Conservation (phyloP, 2,888 invertebrate species). For the Noctua janthina region DNA sequence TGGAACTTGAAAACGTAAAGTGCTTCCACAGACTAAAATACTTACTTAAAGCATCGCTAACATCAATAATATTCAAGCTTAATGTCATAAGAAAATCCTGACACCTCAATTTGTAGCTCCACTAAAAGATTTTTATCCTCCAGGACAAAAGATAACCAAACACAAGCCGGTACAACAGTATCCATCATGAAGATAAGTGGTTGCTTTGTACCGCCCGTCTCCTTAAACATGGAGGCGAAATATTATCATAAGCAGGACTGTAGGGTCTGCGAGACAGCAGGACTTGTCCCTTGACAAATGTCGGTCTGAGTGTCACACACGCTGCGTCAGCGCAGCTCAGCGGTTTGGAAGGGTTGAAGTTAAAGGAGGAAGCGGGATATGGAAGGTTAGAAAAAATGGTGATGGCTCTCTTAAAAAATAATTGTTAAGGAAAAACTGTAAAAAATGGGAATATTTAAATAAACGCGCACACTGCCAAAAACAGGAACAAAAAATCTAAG, state of each 20-base stretch:
- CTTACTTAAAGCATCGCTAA: background rate
- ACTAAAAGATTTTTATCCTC: slow-evolving; percentile 43
- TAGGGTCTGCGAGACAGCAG: slow-evolving; percentile 20
- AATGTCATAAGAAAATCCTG: background rate
- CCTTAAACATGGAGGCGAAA: slow-evolving; percentile 55
- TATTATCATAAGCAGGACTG: slow-evolving; percentile 69
- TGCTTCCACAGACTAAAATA: background rate
- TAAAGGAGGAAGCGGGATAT: slow-evolving; percentile 28
- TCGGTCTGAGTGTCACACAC: slow-evolving; percentile 66
- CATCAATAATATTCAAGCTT: slow-evolving; percentile 15
- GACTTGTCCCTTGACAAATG: slow-evolving; percentile 71
- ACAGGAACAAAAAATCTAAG: no score
- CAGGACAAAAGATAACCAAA: slow-evolving; percentile 47
- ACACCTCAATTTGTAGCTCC: slow-evolving; percentile 39
- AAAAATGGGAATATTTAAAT: no score
- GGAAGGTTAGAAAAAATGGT: background rate
- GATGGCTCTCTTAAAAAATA: background rate
- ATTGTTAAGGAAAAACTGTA: no score
- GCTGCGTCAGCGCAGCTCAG: slow-evolving; percentile 52
- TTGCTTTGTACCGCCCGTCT: slow-evolving; percentile 52
- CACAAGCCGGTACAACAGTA: slow-evolving; percentile 29
- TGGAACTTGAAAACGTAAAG: background rate
- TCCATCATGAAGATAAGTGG: slow-evolving; percentile 65
- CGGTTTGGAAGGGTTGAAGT: slow-evolving; percentile 55
- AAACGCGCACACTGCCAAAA: no score